Evolutionary conservation across 2,797 vertebrate species (phyloP).

Genomic region (Botia kubotai): DNA sequence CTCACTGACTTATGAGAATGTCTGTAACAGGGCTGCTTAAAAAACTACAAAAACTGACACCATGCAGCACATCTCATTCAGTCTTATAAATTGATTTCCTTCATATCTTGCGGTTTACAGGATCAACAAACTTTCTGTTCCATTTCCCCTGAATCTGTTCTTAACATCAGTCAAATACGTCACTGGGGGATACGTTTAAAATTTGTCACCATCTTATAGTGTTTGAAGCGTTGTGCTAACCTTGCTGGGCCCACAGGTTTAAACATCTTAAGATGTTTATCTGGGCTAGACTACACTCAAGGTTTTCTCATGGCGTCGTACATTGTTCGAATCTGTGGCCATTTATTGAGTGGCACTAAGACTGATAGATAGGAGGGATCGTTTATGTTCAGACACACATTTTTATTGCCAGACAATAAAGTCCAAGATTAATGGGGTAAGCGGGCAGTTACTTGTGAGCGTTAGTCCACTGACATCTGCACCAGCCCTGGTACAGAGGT

Average conservation of each 20-base stretch:
- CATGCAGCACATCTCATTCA: conserved; percentile 22
- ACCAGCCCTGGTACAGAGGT: conserved; percentile 28
- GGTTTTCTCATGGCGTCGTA: conserved; percentile 30
- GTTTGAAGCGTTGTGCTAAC: conserved; percentile 15
- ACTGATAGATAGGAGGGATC: conserved; percentile 54
- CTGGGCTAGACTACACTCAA: conserved; percentile 40
- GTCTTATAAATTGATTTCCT: conserved; percentile 43
- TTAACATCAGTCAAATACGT: conserved; percentile 35
- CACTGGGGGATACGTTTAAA: conserved; percentile 37
- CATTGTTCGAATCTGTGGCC: conserved; percentile 57
- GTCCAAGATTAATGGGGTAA: conserved; percentile 34
- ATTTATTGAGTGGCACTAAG: conserved; percentile 59
- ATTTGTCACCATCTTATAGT: conserved; percentile 28
- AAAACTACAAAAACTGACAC: no score
- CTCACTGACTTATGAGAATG: conserved; percentile 8
- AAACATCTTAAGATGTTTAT: conserved; percentile 44
- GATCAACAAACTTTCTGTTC: not conserved
- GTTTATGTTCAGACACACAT: conserved; percentile 58
- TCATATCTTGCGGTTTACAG: conserved; percentile 9
- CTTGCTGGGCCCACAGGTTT: conserved; percentile 8
- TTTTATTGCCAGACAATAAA: conserved; percentile 47
- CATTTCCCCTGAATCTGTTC: conserved; percentile 15
- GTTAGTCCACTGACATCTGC: conserved; percentile 1
- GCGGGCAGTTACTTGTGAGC: conserved; percentile 6
- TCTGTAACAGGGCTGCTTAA: no score